phyloP scores from a whole-genome alignment of 2,113 vertebrate genomes.

The Mustelus asterias region DNA sequence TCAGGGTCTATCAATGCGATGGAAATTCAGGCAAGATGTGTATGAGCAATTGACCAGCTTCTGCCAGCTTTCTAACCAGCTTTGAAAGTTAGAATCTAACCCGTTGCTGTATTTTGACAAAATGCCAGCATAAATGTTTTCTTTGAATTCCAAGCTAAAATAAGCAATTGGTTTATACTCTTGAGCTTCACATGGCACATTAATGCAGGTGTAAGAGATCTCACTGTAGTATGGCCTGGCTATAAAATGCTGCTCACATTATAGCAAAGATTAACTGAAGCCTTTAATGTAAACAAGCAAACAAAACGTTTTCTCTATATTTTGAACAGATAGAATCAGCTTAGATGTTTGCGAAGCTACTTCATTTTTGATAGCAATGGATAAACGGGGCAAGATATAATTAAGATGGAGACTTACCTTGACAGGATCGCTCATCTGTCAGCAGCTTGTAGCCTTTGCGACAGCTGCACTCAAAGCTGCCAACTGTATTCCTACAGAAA shows the following conservation, averaged over 20 bases:
- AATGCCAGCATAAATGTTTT: neutral
- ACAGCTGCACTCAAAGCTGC: conserved; percentile 97
- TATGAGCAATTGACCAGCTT: neutral
- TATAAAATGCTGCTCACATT: neutral
- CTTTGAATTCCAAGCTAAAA: neutral
- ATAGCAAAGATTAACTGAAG: neutral
- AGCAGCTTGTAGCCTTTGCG: conserved; percentile 91
- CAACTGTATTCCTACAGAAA: conserved; percentile 88
- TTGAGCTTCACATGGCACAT: neutral
- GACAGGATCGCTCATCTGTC: conserved; percentile 87
- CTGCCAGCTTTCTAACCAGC: neutral
- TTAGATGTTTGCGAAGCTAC: neutral
- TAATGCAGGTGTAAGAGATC: neutral
- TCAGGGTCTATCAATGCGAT: neutral
- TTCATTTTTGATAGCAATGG: neutral
- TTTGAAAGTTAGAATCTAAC: neutral
- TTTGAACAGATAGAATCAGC: neutral
- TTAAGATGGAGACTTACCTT: conserved; percentile 65
- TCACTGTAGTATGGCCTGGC: neutral
- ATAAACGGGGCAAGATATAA: neutral
- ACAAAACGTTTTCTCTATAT: neutral
- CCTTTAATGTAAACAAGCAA: neutral
- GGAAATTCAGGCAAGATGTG: neutral
- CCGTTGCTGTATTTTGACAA: neutral
- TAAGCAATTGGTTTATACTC: neutral